Conservation (phyloP, 2,797 vertebrate species). For the Manis crassicaudata region DNA sequence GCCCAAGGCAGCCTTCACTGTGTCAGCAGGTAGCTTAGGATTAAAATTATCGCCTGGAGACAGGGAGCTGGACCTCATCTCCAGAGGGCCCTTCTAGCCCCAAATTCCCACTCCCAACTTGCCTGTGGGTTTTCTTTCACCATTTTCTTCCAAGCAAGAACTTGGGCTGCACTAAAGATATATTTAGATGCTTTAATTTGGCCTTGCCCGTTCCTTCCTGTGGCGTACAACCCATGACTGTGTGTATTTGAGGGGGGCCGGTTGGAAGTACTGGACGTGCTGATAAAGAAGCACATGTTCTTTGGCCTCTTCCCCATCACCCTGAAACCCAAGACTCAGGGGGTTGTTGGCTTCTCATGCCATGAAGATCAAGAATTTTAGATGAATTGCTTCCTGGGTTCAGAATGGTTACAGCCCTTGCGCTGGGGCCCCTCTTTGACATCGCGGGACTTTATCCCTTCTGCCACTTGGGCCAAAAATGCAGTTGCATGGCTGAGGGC, state of each 20-base stretch:
- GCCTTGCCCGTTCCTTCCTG: constrained; percentile 74
- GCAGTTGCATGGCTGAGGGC: background rate
- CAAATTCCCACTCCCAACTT: constrained; percentile 1
- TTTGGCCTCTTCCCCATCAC: background rate
- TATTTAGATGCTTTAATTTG: constrained; percentile 65
- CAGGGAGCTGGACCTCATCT: background rate
- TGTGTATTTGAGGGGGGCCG: constrained; percentile 4
- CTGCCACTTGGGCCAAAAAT: background rate
- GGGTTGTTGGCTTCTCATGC: background rate
- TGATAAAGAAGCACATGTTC: constrained; percentile 66
- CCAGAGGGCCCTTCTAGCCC: background rate
- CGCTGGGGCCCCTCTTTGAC: background rate
- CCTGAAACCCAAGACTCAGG: background rate
- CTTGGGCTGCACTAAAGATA: constrained; percentile 58
- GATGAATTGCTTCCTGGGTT: constrained; percentile 59
- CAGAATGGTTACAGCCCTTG: background rate
- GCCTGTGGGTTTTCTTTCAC: constrained; percentile 54
- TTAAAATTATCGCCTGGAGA: constrained; percentile 5
- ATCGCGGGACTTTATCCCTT: constrained; percentile 30
- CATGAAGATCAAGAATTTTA: constrained; percentile 4
- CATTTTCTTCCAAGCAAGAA: constrained; percentile 40
- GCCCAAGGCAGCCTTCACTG: background rate
- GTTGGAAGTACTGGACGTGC: background rate
- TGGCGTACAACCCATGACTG: constrained; percentile 57
- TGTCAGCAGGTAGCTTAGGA: constrained; percentile 21